phyloP scores from a whole-genome alignment of 92 coral and sea anemone species.

The Montipora capitata region DNA sequence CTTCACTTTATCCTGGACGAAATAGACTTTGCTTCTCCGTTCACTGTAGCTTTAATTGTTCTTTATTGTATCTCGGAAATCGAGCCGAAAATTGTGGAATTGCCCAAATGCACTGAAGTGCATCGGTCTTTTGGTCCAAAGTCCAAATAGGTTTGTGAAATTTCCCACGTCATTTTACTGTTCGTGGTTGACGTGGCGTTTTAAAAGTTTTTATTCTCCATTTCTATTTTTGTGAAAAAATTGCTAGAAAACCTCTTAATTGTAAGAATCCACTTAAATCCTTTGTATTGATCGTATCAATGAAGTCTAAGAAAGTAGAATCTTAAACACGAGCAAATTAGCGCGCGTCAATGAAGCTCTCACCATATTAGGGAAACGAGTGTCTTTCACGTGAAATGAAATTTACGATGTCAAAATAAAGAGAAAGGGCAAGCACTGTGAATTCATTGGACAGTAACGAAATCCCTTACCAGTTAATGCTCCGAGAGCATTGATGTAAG shows the following conservation, averaged over 20 bases:
- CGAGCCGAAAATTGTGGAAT: conserved; percentile 6
- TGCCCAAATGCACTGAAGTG: too few species aligned
- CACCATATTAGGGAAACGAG: conserved; percentile 56
- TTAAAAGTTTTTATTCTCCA: neutral
- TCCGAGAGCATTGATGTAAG: conserved; percentile 91
- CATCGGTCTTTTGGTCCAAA: conserved; percentile 25
- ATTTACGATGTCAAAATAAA: conserved; percentile 25
- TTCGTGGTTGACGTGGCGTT: conserved; percentile 50
- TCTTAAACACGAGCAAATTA: conserved; percentile 14
- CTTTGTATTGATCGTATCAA: neutral
- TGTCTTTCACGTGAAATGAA: conserved; percentile 49
- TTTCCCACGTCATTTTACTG: conserved; percentile 46
- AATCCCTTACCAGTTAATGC: conserved; percentile 90
- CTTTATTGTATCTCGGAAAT: neutral
- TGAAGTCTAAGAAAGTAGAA: neutral
- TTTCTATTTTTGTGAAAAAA: neutral
- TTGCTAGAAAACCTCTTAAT: neutral
- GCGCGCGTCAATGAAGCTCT: conserved; percentile 38
- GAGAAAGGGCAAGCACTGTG: too few species aligned
- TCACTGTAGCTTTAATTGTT: neutral
- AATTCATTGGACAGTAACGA: neutral
- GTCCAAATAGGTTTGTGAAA: conserved; percentile 8
- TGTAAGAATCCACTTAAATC: neutral
- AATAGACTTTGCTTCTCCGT: neutral
- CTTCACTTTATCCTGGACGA: neutral